Evolutionary conservation across 2,113 vertebrate species (phyloP).

Genomic region (Epinephelus cyanopodus): DNA sequence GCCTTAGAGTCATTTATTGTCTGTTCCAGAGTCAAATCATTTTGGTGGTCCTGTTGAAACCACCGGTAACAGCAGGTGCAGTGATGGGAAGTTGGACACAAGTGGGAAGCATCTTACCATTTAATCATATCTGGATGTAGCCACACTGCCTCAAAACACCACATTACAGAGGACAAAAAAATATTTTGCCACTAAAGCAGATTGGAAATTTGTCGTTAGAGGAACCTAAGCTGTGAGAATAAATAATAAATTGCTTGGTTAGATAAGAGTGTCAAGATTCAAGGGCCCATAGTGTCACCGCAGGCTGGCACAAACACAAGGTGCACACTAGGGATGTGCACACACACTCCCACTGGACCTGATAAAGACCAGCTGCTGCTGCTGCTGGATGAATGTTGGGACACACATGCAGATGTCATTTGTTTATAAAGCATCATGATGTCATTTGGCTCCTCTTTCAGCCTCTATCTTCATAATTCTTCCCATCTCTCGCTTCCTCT

Average conservation of each 20-base stretch:
- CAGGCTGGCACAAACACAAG: conserved; percentile 39
- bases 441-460: conserved; percentile 1
- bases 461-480: conserved; percentile 22
- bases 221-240: conserved; percentile 34
- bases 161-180: neutral
- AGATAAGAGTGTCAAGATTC: conserved; percentile 54
- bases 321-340: conserved; percentile 6
- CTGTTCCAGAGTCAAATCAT: too few relatives aligned
- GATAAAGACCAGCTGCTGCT: neutral
- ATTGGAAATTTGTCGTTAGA: neutral
- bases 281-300: conserved; percentile 32
- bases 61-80: neutral
- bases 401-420: neutral
- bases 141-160: neutral
- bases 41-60: neutral
- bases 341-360: neutral
- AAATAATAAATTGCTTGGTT: conserved; percentile 66
- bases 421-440: neutral
- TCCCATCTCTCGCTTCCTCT: conserved; percentile 29
- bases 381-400: neutral
- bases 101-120: conserved; percentile 3
- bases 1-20: neutral
- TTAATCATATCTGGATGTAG: neutral
- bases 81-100: conserved; percentile 6
- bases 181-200: neutral